Percentiles rank a stretch among this genome's conserved stretches.
Conservation (phyloP, 2,113 vertebrate genomes). For the Paraplagusia blochii region DNA sequence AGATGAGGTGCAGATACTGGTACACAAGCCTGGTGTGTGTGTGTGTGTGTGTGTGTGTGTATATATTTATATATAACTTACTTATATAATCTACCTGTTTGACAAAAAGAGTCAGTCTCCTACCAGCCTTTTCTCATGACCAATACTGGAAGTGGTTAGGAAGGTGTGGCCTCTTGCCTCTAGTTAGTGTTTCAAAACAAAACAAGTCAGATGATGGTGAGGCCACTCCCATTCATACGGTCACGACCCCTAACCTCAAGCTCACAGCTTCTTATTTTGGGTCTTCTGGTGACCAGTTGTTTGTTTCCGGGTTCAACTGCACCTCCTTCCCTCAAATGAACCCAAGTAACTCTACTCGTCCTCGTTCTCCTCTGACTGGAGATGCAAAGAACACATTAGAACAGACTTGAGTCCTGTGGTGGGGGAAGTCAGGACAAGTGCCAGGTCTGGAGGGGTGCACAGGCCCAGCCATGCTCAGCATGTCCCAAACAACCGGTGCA, state of each 20-base stretch:
- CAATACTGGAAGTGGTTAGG: slow-evolving; percentile 22
- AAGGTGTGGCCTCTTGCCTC: slow-evolving; percentile 25
- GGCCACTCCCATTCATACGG: background rate
- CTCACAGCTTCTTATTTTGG: background rate
- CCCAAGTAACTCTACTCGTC: background rate
- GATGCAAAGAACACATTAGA: slow-evolving; percentile 33
- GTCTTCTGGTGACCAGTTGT: background rate
- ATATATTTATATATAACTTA: too few relatives aligned
- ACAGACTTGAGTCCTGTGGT: slow-evolving; percentile 23
- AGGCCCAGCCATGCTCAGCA: slow-evolving; percentile 44
- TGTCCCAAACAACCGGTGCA: slow-evolving; percentile 51
- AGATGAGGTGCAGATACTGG: too few relatives aligned
- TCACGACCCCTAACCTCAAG: background rate
- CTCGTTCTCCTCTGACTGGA: slow-evolving; percentile 10
- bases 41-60: too few relatives aligned
- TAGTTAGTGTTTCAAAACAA: slow-evolving; percentile 12
- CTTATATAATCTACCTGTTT: too few relatives aligned
- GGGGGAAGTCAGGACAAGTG: slow-evolving; percentile 37
- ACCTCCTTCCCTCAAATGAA: slow-evolving; percentile 3
- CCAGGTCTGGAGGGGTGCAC: slow-evolving; percentile 54
- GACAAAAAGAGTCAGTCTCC: background rate
- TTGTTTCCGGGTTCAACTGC: background rate
- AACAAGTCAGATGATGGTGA: background rate
- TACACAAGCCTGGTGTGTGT: too few relatives aligned
- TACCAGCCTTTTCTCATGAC: slow-evolving; percentile 1